Conservation (phyloP, 2,888 invertebrate species). For the Noctuana brunneofusca region DNA sequence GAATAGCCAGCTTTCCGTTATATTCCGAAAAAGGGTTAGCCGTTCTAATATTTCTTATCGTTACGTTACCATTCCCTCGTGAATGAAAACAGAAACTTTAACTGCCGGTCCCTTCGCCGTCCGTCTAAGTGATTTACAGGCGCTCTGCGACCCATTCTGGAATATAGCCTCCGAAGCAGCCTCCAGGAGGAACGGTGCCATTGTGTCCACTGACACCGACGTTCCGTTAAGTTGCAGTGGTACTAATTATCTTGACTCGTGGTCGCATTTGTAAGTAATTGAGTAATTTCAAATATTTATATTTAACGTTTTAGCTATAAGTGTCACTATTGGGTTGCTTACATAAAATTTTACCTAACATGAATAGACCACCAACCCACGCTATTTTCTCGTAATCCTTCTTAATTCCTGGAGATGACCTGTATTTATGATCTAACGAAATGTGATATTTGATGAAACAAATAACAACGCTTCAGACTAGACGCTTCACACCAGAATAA, state of each 20-base stretch:
- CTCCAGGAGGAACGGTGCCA: neutral
- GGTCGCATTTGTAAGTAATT: no score
- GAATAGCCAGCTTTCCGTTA: neutral
- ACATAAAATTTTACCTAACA: no score
- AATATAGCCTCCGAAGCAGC: constrained; percentile 47
- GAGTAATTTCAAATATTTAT: no score
- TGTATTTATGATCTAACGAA: no score
- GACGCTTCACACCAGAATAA: neutral
- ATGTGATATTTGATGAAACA: no score
- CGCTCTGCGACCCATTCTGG: constrained; percentile 65
- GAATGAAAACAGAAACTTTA: constrained; percentile 73
- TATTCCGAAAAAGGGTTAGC: constrained; percentile 33
- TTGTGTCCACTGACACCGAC: neutral
- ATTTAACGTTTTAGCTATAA: no score
- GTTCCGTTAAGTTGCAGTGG: constrained; percentile 23
- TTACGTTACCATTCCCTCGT: constrained; percentile 56
- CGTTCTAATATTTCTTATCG: constrained; percentile 60
- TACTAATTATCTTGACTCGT: no score
- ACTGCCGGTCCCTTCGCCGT: constrained; percentile 60
- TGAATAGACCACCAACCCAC: no score
- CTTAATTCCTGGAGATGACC: no score
- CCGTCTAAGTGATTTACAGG: constrained; percentile 78
- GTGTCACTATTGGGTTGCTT: no score
- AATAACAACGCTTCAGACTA: no score
- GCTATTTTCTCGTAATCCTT: no score